Conservation (phyloP, 2,888 invertebrate genomes). For the Mantis religiosa region DNA sequence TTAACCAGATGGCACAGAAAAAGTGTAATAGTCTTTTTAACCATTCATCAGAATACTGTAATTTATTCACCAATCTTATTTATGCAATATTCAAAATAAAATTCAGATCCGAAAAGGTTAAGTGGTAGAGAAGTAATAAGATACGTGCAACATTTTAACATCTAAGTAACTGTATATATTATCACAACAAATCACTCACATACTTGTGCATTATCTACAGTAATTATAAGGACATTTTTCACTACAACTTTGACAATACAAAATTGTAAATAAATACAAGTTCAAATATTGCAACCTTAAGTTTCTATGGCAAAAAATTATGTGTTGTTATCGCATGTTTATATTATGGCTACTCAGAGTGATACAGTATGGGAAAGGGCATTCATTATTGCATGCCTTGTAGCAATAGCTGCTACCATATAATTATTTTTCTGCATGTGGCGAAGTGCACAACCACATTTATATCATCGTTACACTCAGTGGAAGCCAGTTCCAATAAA, state of each 20-base stretch:
- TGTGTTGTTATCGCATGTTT: conserved; percentile 13
- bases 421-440: neutral
- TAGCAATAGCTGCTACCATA: neutral
- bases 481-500: neutral
- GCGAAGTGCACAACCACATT: neutral
- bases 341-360: neutral
- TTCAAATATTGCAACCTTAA: conserved; percentile 31
- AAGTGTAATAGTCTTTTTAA: no score
- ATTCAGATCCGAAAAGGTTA: no score
- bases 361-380: neutral
- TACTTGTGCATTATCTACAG: conserved; percentile 30
- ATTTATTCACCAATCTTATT: no score
- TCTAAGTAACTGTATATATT: conserved; percentile 33
- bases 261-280: conserved; percentile 33
- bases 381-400: neutral
- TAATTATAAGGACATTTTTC: conserved; percentile 22
- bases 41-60: no score
- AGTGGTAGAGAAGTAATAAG: neutral
- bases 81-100: no score
- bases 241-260: conserved; percentile 31
- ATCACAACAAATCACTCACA: conserved; percentile 33
- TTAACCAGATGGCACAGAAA: no score
- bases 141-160: conserved; percentile 17
- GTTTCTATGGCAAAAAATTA: conserved; percentile 26
- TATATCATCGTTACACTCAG: neutral